Percentiles rank a stretch among this genome's conserved stretches.
These are phyloP conservation scores for Herpetotheres cachinnans DNA, from an alignment of 2,113 vertebrate genomes.

Conservation along the genomic window DNA sequence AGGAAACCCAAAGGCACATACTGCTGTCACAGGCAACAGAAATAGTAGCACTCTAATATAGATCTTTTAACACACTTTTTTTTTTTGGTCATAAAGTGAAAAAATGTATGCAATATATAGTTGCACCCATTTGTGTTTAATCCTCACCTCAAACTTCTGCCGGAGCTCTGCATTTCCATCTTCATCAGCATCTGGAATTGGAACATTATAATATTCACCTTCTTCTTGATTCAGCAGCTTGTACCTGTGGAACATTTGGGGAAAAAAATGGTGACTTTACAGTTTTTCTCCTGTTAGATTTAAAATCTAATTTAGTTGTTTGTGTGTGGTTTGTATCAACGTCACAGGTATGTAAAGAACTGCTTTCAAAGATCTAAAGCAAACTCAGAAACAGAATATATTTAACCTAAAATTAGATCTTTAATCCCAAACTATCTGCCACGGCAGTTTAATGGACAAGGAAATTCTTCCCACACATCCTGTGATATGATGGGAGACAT, in stretches of 20 bases:
- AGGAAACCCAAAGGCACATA: background rate
- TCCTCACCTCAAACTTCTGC: slow-evolving; percentile 95
- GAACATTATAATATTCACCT: slow-evolving; percentile 96
- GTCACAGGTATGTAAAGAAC: background rate
- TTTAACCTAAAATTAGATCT: background rate
- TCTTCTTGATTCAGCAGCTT: slow-evolving; percentile 95
- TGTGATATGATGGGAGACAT: background rate
- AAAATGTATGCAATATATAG: background rate
- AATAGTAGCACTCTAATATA: background rate
- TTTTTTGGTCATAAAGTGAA: background rate
- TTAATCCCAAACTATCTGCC: background rate
- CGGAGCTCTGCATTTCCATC: slow-evolving; percentile 88
- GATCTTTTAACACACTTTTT: background rate
- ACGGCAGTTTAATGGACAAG: background rate
- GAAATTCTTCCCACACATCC: background rate
- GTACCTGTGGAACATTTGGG: slow-evolving; percentile 77
- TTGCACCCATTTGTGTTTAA: background rate
- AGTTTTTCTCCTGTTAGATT: background rate
- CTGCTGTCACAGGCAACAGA: background rate
- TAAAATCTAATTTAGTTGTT: background rate
- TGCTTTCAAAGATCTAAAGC: background rate
- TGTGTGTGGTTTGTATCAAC: background rate
- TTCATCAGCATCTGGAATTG: slow-evolving; percentile 91
- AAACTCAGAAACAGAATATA: background rate
- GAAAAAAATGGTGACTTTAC: background rate